A percentile compares a stretch with the other conserved stretches of the same genome.
Evolutionary conservation across 2,888 invertebrate species (phyloP).

Genomic region (Leptinotarsa peninsularis): DNA sequence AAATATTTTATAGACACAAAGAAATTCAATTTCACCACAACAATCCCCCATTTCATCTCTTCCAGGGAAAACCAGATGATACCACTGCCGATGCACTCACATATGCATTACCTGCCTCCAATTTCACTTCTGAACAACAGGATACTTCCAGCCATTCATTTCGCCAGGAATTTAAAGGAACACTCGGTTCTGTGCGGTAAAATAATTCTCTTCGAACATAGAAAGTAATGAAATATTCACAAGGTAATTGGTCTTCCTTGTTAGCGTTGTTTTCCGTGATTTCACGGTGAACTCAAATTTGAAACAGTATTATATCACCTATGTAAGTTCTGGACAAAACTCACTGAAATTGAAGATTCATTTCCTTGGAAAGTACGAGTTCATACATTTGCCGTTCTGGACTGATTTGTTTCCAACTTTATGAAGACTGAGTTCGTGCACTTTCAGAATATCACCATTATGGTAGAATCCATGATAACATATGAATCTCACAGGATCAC

Average conservation of each 20-base stretch:
- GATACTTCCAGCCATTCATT: neutral
- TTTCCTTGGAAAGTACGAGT: too few relatives aligned
- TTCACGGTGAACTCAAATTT: neutral
- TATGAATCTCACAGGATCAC: too few relatives aligned
- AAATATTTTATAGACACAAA: too few relatives aligned
- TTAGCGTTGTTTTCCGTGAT: neutral
- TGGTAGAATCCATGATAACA: too few relatives aligned
- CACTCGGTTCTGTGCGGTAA: neutral
- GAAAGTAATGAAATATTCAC: neutral
- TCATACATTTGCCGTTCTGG: too few relatives aligned
- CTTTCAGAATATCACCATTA: too few relatives aligned
- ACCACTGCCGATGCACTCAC: neutral
- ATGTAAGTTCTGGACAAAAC: too few relatives aligned
- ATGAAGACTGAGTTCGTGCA: too few relatives aligned
- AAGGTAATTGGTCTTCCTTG: neutral
- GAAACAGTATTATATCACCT: too few relatives aligned
- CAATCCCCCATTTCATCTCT: neutral
- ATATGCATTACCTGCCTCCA: neutral
- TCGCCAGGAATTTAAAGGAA: neutral
- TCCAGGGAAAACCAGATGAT: conserved; percentile 4
- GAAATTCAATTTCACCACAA: neutral
- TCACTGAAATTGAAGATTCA: too few relatives aligned
- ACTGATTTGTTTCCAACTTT: too few relatives aligned
- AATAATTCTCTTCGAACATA: neutral
- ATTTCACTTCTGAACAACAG: neutral